Base-by-base conservation (phyloP, 2,797 vertebrate species). In the Sebastes cheni region DNA sequence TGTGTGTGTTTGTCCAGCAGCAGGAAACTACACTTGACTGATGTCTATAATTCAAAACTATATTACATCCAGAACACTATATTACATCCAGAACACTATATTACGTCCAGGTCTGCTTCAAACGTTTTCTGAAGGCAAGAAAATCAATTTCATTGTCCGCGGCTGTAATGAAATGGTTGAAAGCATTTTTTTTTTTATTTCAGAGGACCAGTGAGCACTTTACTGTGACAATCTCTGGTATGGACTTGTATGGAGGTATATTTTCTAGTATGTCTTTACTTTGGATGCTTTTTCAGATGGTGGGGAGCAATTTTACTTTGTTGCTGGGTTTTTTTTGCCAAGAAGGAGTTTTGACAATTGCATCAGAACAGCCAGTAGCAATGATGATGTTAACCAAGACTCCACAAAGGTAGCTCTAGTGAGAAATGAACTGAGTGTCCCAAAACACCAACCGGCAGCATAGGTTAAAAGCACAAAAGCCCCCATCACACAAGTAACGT, bases 71-170 rank as follows among this genome's bases (percentile, higher is more conserved):
- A 50, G 46, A 50, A 39, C 34, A 27, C 4, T 27, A 67, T 22
- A 87, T 85, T 76, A 73, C 39, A 69, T 80, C 61, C 54, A 39
- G 36, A 39, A 42, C 39, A 27, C 4, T 32, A 67, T 22, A 86
- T 85, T 76, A 77, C 46, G 62, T 77, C 58, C 55, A 59, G 27
- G 34, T 68, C 75, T 42, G 56, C 59, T 66, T 73, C 64, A 74
- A 75, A 70, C 13, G 4, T 61, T 81, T 75, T 79, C 34, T 8
- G 50, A 54, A 67, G 32, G 12, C n/a, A 29, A 65, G 69, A 79
- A 87, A 88, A 88, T 88, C 73, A 3, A 84, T 89, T 84, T 75
- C 14, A 73, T 50, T 73, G 60, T 72, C 25, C 61, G 30, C 6
- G 2, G 60, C 52, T 68, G 22, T 75, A 79, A 83, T 81, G 27